Conservation (phyloP, 2,113 vertebrate species). For the Hyperopisus bebe region DNA sequence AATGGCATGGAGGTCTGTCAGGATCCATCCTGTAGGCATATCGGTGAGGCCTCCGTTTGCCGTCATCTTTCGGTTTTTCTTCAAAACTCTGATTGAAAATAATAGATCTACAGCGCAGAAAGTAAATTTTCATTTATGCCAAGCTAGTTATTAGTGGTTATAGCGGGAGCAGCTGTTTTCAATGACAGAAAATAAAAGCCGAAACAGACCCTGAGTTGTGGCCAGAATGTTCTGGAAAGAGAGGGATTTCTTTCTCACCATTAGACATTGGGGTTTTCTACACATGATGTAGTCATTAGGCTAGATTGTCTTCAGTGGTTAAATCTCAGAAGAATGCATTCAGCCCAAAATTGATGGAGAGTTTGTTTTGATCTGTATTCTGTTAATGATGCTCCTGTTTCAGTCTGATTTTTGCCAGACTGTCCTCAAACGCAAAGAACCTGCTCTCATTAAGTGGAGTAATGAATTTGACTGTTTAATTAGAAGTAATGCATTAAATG, state of each 20-base stretch:
- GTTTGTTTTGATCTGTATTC: neutral
- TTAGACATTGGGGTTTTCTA: conserved; percentile 37
- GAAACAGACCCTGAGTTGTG: conserved; percentile 28
- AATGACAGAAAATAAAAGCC: conserved; percentile 56
- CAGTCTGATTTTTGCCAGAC: neutral
- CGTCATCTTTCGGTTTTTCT: conserved; percentile 43
- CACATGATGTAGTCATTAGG: conserved; percentile 25
- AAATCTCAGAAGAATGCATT: neutral
- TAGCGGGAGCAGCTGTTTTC: conserved; percentile 60
- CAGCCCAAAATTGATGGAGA: neutral
- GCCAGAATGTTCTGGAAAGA: conserved; percentile 51
- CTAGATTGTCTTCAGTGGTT: neutral
- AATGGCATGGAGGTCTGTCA: conserved; percentile 41
- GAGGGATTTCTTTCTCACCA: conserved; percentile 44
- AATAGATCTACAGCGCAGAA: conserved; percentile 56
- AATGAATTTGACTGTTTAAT: neutral
- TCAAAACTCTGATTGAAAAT: conserved; percentile 57
- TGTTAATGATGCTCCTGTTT: neutral
- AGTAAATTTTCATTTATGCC: conserved; percentile 53
- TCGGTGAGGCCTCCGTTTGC: conserved; percentile 49
- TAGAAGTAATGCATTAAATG: neutral
- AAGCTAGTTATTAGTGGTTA: conserved; percentile 64
- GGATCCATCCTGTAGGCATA: conserved; percentile 24
- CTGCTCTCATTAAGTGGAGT: neutral
- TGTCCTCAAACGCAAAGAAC: neutral